Evolutionary conservation across 1,140 invertebrate species (phyloP), one percentile per base, ranked within the genome.

Genomic region (Drosophila ogumai): DNA sequence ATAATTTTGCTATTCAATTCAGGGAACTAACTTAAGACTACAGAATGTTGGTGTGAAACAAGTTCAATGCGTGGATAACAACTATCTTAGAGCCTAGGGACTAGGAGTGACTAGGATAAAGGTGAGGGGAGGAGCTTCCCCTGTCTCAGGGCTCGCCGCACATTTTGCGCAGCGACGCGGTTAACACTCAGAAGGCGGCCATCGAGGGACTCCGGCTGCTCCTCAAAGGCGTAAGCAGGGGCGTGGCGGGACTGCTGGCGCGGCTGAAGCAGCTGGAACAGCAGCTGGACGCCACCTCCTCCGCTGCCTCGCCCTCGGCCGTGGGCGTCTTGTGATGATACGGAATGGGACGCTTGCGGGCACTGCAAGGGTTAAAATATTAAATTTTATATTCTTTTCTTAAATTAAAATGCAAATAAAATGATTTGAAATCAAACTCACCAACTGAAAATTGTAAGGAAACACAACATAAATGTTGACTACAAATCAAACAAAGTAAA

Each of bases 331-430:
- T 96, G 80, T 97, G 95, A 81, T 97, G 96, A 94, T 98, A 98
- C 52, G 97, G 97, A 84, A 98, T 97, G 40, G 97, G 97, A 60
- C 97, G 94, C 93, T 98, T 98, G 79, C 97, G 95, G 69, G 97
- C 97, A 93, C 97, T 98, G 94, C 84, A 94, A 95, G 46, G 7
- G 41, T 56, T 52, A 34, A 3, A 43, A 68, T 22, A 22, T 36
- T 28, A 0, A 0, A 13, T 7, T n/a, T 7, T 36, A 1, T 19
- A 3, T 28, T 0, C 13, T 19, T 22, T 36, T 3, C 0, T 10
- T 32, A 15, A 47, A 25, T 9, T 9, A 9, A 9, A 3, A 36
- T 44, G 4, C 10, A 8, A 10, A 56, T 40, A 47, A 15, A 36
- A 57, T 5, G 0, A 2, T 9, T 22, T 38, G 25, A 36, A 55